phyloP scores from a whole-genome alignment of 92 coral and sea anemone species.

The Epizoanthus illoricatus region DNA sequence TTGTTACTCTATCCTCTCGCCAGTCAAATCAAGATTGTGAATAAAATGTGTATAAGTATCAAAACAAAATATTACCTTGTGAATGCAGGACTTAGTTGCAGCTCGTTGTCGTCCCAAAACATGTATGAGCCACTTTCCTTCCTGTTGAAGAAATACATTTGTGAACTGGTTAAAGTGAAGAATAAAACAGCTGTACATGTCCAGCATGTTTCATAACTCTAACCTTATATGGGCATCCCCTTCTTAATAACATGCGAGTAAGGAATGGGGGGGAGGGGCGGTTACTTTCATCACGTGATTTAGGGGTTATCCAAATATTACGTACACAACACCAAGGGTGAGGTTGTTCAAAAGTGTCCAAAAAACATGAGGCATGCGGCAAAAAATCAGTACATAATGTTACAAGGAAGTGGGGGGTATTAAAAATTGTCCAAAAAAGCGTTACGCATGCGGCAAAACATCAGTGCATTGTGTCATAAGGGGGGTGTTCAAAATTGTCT shows the following conservation, averaged over 20 bases:
- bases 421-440: too few relatives aligned
- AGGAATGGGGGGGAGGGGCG: background rate
- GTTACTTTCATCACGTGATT: background rate
- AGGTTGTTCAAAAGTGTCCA: too few relatives aligned
- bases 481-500: too few relatives aligned
- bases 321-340: background rate
- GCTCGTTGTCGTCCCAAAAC: conserved; percentile 87
- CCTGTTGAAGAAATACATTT: conserved; percentile 42
- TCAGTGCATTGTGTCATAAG: too few relatives aligned
- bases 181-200: background rate
- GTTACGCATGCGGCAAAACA: too few relatives aligned
- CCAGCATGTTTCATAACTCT: background rate
- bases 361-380: too few relatives aligned
- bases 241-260: background rate
- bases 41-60: background rate
- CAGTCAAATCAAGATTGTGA: background rate
- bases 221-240: background rate
- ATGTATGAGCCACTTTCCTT: conserved; percentile 80
- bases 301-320: background rate
- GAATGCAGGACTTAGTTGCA: conserved; percentile 83
- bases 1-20: too few relatives aligned
- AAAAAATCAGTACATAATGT: too few relatives aligned
- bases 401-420: too few relatives aligned
- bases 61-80: conserved; percentile 59
- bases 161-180: background rate